Percentiles rank a stretch among this genome's conserved stretches.
phyloP scores from a whole-genome alignment of 2,797 vertebrate species.

The Enteromius mattozi region DNA sequence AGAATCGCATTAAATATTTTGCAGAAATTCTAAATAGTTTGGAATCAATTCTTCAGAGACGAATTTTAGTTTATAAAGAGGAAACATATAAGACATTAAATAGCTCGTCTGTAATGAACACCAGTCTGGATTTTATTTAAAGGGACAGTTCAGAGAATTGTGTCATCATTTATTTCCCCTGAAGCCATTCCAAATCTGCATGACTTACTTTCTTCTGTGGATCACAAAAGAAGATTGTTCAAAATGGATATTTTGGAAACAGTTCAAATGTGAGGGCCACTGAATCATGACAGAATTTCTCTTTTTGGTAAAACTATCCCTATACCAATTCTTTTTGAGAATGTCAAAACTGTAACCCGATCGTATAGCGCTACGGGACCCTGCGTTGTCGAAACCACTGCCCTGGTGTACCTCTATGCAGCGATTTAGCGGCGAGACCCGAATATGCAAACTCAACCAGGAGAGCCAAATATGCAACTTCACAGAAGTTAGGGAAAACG shows the following conservation, averaged over 20 bases:
- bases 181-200: not conserved
- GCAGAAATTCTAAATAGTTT: not conserved
- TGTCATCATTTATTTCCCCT: no score
- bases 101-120: conserved; percentile 30
- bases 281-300: not conserved
- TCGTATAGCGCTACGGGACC: not conserved
- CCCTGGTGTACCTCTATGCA: conserved; percentile 59
- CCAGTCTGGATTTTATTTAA: conserved; percentile 17
- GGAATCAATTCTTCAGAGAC: conserved; percentile 53
- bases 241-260: no score
- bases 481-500: conserved; percentile 94
- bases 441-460: conserved; percentile 63
- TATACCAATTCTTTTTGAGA: not conserved
- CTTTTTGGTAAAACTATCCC: not conserved
- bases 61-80: conserved; percentile 45
- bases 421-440: conserved; percentile 68
- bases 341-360: not conserved
- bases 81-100: conserved; percentile 8
- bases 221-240: not conserved
- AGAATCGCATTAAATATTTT: not conserved
- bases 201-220: not conserved
- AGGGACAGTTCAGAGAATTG: not conserved
- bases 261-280: not conserved
- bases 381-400: conserved; percentile 7
- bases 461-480: conserved; percentile 89